These are phyloP conservation scores for Chionomys nivalis DNA, from an alignment of 2,113 vertebrate species.

Conservation along the genomic window DNA sequence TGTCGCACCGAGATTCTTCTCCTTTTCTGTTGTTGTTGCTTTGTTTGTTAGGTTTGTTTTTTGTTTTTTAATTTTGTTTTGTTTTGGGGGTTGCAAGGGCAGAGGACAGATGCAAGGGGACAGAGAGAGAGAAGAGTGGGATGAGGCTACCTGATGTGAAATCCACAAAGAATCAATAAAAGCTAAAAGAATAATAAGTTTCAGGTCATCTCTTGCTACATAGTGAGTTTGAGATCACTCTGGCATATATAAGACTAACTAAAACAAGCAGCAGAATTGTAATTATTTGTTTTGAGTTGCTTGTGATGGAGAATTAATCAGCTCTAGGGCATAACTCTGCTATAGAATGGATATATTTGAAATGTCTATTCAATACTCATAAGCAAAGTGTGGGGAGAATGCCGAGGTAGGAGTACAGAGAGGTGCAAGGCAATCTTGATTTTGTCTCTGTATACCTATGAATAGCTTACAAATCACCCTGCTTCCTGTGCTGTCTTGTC, in stretches of 20 bases:
- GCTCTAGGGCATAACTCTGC: neutral
- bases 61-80: neutral
- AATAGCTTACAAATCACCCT: constrained; percentile 1
- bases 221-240: neutral
- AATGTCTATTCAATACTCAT: constrained; percentile 20
- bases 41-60: neutral
- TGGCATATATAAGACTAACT: neutral
- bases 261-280: neutral
- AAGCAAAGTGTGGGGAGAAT: constrained; percentile 36
- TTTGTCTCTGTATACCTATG: neutral
- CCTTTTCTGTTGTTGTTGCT: neutral
- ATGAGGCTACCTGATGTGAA: neutral
- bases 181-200: neutral
- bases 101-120: neutral
- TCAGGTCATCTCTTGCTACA: neutral
- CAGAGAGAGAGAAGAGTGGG: neutral
- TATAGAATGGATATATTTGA: constrained; percentile 35
- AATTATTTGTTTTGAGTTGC: constrained; percentile 54
- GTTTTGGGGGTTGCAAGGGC: neutral
- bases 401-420: neutral
- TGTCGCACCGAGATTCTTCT: neutral
- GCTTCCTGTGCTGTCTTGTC: constrained; percentile 5
- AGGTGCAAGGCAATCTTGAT: constrained; percentile 3
- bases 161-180: neutral
- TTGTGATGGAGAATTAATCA: constrained; percentile 4